Evolutionary conservation across 2,797 vertebrate genomes (phyloP).

Genomic region (Fundulus diaphanus): DNA sequence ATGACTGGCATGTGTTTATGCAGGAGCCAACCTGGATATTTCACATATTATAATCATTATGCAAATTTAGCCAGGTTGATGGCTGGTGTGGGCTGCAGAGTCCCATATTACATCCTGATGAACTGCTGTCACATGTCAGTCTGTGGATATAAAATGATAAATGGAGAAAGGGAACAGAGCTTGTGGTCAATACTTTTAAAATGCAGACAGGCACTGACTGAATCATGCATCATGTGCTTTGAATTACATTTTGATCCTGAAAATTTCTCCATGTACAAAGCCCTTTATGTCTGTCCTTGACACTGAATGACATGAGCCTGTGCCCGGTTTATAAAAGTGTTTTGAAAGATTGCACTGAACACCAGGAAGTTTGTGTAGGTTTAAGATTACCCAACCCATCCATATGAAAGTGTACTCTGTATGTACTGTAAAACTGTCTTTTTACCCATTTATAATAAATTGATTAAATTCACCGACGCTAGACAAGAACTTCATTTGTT

Average conservation of each 20-base stretch:
- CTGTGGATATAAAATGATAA: constrained; percentile 53
- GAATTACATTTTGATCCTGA: constrained; percentile 16
- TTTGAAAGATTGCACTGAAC: background rate
- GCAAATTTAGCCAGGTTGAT: constrained; percentile 56
- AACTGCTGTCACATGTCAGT: constrained; percentile 66
- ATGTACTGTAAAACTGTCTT: background rate
- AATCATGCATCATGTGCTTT: constrained; percentile 13
- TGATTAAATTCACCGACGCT: background rate
- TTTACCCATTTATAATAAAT: background rate
- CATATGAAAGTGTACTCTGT: background rate
- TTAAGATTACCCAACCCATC: background rate
- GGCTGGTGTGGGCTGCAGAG: constrained; percentile 20
- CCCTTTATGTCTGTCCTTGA: constrained; percentile 11
- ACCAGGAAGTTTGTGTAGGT: background rate
- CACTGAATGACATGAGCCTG: constrained; percentile 2
- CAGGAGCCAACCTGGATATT: constrained; percentile 59
- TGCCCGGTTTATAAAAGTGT: constrained; percentile 3
- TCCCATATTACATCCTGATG: constrained; percentile 53
- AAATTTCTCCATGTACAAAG: constrained; percentile 10
- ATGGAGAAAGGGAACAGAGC: constrained; percentile 19
- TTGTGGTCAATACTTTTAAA: constrained; percentile 35
- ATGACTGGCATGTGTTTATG: constrained; percentile 52
- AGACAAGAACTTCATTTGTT: background rate
- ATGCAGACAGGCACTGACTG: constrained; percentile 13
- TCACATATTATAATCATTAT: constrained; percentile 70